Conservation (phyloP, 1,140 invertebrate species). For the Rhagoletis pomonella region DNA sequence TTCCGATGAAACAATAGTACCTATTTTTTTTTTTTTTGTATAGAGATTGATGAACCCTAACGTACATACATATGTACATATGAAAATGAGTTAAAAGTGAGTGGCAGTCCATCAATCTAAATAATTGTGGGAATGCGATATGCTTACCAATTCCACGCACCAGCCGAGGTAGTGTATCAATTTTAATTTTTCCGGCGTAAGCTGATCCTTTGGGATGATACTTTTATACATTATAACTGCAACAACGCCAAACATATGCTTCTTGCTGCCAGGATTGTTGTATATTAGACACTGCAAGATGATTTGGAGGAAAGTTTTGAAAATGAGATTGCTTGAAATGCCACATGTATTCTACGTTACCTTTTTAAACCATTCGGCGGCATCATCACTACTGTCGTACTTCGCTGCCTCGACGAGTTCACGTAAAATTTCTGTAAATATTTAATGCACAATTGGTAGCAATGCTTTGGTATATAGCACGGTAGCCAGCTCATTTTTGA, state of each 20-base stretch:
- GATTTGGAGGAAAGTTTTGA: slow-evolving; percentile 23
- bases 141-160: slow-evolving; percentile 92
- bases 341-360: slow-evolving; percentile 69
- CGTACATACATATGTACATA: no score
- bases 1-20: no score
- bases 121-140: no score
- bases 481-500: no score
- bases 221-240: slow-evolving; percentile 88
- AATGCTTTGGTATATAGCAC: no score
- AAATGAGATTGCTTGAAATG: not conserved
- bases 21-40: no score
- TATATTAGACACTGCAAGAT: slow-evolving; percentile 82
- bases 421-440: slow-evolving; percentile 83
- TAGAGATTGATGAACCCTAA: no score
- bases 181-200: slow-evolving; percentile 86
- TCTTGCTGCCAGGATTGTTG: slow-evolving; percentile 86
- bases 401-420: slow-evolving; percentile 85
- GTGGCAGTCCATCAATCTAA: no score
- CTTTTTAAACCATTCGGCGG: slow-evolving; percentile 86
- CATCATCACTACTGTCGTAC: slow-evolving; percentile 82
- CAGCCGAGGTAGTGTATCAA: slow-evolving; percentile 91
- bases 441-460: no score
- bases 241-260: slow-evolving; percentile 87
- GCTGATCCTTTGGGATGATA: slow-evolving; percentile 76
- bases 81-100: no score